Evolutionary conservation across 37 sponge, comb jelly and placozoan species (phyloP), one percentile per base, ranked within the genome.

Genomic region (Axinella damicornis): DNA sequence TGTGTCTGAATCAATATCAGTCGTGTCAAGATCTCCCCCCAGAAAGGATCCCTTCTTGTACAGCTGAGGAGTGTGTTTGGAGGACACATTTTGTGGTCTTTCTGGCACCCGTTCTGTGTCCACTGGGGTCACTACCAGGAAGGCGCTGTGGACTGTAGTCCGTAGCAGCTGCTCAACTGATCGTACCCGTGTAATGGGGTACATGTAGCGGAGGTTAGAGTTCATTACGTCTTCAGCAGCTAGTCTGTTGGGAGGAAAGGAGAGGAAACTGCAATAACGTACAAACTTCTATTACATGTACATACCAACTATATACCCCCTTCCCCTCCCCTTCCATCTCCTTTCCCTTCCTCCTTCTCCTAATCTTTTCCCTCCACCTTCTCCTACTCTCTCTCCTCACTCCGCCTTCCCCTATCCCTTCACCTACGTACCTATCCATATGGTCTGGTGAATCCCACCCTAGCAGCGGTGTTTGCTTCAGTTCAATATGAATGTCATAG

Each of bases 401-500:
- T 46, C 46, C n/a, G n/a, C n/a, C n/a, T n/a, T n/a, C n/a, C n/a
- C n/a, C n/a, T n/a, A n/a, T n/a, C n/a, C n/a, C n/a, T n/a, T n/a
- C n/a, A n/a, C 46, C 46, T 46, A 46, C 46, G 4, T 9, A 91
- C 87, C 73, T 90, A 64, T 94, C 90, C 79, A 73, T 59, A 2
- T 58, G 34, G 22, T 84, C 78, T 32, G 90, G 89, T 25, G 90
- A 76, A 15, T 94, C 94, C 94, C 94, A 94, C 36, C 86, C 94
- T 32, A 94, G 73, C 27, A 90, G 74, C 9, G 94, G 94, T 56
- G 82, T 63, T 74, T 80, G 66, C 32, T 83, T 85, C 84, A 94
- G 21, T 17, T 89, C 79, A 36, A 94, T 88, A 81, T 89, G 87
- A 22, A 94, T 89, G 40, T 94, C 90, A 76, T 94, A 94, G 5